Conservation (phyloP, 2,113 vertebrate species). For the human (Homo sapiens) region DNA sequence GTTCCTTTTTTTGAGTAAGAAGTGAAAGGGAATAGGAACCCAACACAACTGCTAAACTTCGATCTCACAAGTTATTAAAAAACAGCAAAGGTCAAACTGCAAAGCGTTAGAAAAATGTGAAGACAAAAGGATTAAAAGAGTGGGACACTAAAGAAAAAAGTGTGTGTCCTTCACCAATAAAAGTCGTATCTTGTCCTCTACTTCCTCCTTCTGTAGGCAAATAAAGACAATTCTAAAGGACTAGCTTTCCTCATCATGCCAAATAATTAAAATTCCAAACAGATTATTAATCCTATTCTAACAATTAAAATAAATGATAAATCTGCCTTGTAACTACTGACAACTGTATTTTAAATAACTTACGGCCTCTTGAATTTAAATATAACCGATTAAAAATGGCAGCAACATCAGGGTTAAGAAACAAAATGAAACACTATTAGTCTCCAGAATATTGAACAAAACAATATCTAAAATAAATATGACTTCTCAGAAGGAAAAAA, state of each 20-base stretch:
- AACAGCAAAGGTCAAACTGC: conserved; percentile 40
- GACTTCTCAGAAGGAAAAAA: conserved; percentile 82
- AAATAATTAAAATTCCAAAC: conserved; percentile 46
- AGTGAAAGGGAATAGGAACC: conserved; percentile 59
- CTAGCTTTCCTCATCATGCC: background rate
- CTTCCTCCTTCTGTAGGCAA: conserved; percentile 56
- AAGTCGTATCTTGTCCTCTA: background rate
- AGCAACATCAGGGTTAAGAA: background rate
- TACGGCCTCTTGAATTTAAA: background rate
- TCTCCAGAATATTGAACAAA: conserved; percentile 79
- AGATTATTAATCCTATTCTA: conserved; percentile 33
- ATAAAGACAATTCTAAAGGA: background rate
- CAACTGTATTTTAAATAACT: conserved; percentile 12
- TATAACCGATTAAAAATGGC: conserved; percentile 36
- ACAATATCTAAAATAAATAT: conserved; percentile 84
- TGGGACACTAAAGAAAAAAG: background rate
- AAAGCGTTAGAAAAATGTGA: background rate
- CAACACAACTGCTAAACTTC: conserved; percentile 40
- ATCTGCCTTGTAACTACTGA: background rate
- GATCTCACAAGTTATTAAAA: conserved; percentile 12
- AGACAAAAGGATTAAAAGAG: conserved; percentile 1
- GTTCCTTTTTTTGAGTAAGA: conserved; percentile 64
- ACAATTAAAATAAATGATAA: background rate
- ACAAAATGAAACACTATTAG: background rate
- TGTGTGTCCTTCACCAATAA: background rate